phyloP scores from a whole-genome alignment of 64 coral and sea anemone species.

The Montipora sp. region DNA sequence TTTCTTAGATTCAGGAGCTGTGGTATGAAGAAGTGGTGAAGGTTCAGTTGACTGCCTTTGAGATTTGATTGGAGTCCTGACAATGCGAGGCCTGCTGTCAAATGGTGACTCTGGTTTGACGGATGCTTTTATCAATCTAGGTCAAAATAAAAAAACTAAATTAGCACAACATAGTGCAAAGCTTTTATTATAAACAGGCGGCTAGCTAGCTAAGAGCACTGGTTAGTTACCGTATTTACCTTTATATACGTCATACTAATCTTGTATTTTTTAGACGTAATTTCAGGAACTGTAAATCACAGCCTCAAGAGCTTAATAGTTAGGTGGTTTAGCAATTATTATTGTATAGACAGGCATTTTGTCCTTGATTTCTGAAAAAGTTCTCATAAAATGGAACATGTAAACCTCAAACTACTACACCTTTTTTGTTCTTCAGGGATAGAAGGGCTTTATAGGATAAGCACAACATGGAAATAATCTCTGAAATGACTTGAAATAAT shows the following conservation, averaged over 20 bases:
- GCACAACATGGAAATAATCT: background rate
- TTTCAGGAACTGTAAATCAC: no score
- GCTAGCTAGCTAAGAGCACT: background rate
- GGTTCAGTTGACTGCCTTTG: constrained; percentile 52
- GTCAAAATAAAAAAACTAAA: background rate
- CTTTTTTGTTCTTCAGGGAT: no score
- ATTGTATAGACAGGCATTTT: no score
- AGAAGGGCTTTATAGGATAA: background rate
- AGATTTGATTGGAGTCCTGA: constrained; percentile 80
- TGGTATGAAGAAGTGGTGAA: constrained; percentile 25
- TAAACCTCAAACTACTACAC: no score
- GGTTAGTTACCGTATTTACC: no score
- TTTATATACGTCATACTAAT: no score
- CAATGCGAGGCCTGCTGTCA: constrained; percentile 87
- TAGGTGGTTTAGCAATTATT: no score
- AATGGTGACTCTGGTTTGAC: constrained; percentile 75
- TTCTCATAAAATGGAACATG: no score
- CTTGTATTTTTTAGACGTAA: no score
- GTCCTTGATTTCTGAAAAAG: no score
- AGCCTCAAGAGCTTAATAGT: no score
- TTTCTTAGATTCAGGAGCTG: constrained; percentile 22
- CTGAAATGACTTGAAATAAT: no score
- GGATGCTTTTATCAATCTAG: constrained; percentile 34
- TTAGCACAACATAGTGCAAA: background rate
- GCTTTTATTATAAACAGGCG: background rate